Evolutionary conservation across 2,113 vertebrate species (phyloP).

Genomic region (Mesitornis unicolor): DNA sequence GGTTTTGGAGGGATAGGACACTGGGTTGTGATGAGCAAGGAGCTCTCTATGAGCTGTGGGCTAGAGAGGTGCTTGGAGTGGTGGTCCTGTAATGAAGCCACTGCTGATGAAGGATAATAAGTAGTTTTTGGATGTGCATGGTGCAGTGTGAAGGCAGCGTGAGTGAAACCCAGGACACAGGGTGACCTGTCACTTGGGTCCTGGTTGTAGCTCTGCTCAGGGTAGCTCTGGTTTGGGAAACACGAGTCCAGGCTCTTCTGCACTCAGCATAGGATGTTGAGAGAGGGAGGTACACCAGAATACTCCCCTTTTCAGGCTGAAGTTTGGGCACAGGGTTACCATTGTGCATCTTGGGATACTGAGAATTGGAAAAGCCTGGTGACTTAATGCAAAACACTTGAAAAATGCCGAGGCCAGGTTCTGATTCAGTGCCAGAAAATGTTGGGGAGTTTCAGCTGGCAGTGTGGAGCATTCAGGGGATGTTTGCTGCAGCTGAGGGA

Average conservation of each 20-base stretch:
- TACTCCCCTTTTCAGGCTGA: neutral
- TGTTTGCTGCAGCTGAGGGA: neutral
- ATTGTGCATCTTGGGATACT: neutral
- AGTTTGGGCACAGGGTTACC: neutral
- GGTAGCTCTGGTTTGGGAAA: neutral
- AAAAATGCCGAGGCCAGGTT: neutral
- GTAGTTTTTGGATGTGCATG: neutral
- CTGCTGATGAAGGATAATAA: neutral
- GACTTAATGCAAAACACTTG: neutral
- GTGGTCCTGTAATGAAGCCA: neutral
- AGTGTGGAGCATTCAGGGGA: neutral
- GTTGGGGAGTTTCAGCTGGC: neutral
- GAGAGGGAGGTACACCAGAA: neutral
- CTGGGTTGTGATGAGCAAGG: neutral
- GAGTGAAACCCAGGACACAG: neutral
- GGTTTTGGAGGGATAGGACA: neutral
- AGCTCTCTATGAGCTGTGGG: neutral
- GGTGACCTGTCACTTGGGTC: too few relatives aligned
- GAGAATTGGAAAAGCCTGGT: neutral
- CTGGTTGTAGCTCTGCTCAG: neutral
- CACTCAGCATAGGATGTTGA: fast-evolving
- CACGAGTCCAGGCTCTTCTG: fast-evolving
- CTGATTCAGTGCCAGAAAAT: neutral
- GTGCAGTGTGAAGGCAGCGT: neutral
- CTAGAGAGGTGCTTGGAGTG: neutral